Conservation (phyloP, 2,797 vertebrate species). For the Muscicapa comitata region DNA sequence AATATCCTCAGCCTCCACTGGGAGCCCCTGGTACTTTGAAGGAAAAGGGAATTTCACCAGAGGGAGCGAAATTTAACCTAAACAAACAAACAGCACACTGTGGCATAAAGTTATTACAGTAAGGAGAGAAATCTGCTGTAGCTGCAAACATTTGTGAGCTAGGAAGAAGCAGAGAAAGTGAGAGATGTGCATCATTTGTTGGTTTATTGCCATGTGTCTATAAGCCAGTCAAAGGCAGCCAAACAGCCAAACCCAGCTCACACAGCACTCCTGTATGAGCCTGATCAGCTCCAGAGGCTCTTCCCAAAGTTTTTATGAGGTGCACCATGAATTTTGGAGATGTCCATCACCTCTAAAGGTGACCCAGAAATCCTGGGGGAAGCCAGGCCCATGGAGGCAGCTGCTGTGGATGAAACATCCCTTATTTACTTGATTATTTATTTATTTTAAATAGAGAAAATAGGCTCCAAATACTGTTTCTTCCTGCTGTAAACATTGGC, state of each 20-base stretch:
- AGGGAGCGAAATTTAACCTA: not conserved
- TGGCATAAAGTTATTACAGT: not conserved
- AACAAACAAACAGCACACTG: not conserved
- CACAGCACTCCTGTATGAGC: accelerated
- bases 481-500: not conserved
- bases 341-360: not conserved
- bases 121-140: not conserved
- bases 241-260: not conserved
- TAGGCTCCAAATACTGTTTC: not conserved
- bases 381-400: not conserved
- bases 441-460: not conserved
- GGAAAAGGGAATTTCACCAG: not conserved
- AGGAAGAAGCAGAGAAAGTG: not conserved
- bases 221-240: not conserved
- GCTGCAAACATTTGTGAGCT: not conserved
- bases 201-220: not conserved
- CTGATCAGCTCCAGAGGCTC: not conserved
- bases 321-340: not conserved
- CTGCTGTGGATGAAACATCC: not conserved
- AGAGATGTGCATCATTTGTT: not conserved
- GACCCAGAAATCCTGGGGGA: not conserved
- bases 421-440: not conserved
- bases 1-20: not conserved
- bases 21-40: not conserved
- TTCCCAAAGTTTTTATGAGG: not conserved